Evolutionary conservation across 2,797 vertebrate species (phyloP).

Genomic region (Triplophysa yarkandensis): DNA sequence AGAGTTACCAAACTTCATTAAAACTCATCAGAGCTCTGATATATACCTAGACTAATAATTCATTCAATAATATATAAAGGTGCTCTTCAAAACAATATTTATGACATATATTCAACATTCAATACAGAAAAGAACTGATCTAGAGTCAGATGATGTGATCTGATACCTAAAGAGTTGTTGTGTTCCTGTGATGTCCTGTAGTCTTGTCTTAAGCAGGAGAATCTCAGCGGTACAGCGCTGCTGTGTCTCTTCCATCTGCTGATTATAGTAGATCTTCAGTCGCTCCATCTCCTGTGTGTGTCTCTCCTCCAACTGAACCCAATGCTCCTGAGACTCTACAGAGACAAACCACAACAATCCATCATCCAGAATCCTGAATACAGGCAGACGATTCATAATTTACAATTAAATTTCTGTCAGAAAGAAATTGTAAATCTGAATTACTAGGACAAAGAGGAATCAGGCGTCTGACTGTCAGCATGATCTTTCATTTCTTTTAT

Average conservation of each 20-base stretch:
- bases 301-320: slow-evolving; percentile 76
- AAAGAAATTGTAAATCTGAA: background rate
- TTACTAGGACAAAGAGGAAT: background rate
- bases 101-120: background rate
- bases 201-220: slow-evolving; percentile 74
- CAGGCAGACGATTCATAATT: background rate
- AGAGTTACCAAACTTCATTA: background rate
- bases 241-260: slow-evolving; percentile 80
- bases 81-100: background rate
- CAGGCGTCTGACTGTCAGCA: background rate
- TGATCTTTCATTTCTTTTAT: too few relatives aligned
- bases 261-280: slow-evolving; percentile 78
- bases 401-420: background rate
- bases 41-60: background rate
- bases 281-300: slow-evolving; percentile 79
- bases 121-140: background rate
- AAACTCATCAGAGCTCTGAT: background rate
- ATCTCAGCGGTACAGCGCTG: slow-evolving; percentile 78
- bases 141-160: background rate
- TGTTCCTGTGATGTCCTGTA: slow-evolving; percentile 69
- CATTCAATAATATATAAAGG: background rate
- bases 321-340: slow-evolving; percentile 69
- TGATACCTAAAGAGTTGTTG: slow-evolving; percentile 74
- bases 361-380: background rate
- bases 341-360: background rate